Conservation (phyloP, 2,888 invertebrate genomes). For the Drosophila meridiana region DNA sequence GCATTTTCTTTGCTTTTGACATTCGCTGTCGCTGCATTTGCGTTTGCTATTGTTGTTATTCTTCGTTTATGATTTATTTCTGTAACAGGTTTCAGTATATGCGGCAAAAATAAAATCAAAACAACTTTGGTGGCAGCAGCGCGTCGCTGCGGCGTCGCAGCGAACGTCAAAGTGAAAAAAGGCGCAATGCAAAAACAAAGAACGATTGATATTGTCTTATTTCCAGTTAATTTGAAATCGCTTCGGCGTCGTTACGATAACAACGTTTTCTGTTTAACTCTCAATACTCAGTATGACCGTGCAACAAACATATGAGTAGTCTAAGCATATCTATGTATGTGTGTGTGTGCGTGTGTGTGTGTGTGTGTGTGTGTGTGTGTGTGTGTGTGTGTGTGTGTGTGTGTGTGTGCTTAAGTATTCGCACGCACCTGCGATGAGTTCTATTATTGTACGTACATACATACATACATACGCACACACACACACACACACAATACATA, state of each 20-base stretch:
- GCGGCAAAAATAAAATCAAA: slow-evolving; percentile 37
- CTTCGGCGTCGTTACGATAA: slow-evolving; percentile 37
- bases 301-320: neutral
- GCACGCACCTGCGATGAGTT: slow-evolving; percentile 40
- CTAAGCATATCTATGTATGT: neutral
- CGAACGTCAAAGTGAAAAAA: slow-evolving; percentile 9
- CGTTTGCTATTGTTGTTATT: slow-evolving; percentile 20
- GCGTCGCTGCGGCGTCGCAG: neutral
- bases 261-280: slow-evolving; percentile 39
- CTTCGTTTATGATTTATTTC: slow-evolving; percentile 59
- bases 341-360: neutral
- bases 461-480: neutral
- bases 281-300: slow-evolving; percentile 21
- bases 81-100: slow-evolving; percentile 63
- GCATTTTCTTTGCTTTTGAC: slow-evolving; percentile 42
- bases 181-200: slow-evolving; percentile 5
- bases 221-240: slow-evolving; percentile 52
- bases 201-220: slow-evolving; percentile 26
- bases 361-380: neutral
- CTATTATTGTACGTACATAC: slow-evolving; percentile 7
- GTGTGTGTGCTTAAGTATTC: slow-evolving; percentile 1
- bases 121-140: slow-evolving; percentile 20
- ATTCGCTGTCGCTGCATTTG: slow-evolving; percentile 30
- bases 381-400: neutral
- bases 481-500: neutral